Evolutionary conservation across 2,113 vertebrate species (phyloP).

Genomic region (Corvus moneduloides): DNA sequence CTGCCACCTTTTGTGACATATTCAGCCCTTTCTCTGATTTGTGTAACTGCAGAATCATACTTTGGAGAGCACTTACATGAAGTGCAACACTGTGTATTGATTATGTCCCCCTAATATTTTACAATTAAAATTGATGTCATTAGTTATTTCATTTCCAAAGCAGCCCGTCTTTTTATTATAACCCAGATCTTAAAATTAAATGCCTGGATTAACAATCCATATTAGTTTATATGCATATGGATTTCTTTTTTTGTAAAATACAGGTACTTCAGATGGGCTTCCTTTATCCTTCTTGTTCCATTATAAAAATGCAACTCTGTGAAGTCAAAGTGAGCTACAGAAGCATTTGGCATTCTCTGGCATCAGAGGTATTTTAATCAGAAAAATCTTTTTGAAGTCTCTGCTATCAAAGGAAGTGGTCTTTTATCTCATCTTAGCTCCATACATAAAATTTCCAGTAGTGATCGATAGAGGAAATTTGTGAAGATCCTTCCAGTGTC

Average conservation of each 20-base stretch:
- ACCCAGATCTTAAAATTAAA: background rate
- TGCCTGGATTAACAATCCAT: background rate
- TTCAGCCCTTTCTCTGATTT: background rate
- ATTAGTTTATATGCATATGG: background rate
- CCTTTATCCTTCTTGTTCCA: background rate
- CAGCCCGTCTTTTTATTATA: background rate
- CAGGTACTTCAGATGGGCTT: background rate
- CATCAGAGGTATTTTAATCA: background rate
- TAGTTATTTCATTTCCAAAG: background rate
- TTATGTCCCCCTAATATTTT: background rate
- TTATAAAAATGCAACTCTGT: background rate
- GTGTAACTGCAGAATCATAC: background rate
- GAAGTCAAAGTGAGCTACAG: background rate
- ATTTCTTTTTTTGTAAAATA: background rate
- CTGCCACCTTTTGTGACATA: background rate
- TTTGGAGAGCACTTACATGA: background rate
- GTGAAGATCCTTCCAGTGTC: background rate
- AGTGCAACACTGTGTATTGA: background rate
- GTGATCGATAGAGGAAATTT: background rate
- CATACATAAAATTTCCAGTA: background rate
- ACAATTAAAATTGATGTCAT: background rate
- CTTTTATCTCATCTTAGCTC: background rate
- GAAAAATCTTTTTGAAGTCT: background rate
- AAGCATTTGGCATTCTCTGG: background rate
- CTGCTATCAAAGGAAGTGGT: background rate